Conservation (phyloP, 2,113 vertebrate species). For the Hymenochirus boettgeri region DNA sequence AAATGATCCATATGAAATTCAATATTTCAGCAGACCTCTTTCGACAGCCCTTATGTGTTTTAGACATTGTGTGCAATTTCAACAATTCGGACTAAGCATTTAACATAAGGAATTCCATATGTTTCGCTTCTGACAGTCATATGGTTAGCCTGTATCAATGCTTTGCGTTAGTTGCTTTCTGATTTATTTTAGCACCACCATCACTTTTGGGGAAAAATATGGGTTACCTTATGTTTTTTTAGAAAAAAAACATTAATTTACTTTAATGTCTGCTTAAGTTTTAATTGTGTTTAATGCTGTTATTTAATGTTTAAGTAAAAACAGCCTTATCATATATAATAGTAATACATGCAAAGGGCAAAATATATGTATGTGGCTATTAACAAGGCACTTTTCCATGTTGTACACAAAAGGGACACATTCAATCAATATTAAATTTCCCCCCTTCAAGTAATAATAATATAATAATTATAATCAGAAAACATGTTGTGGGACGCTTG, state of each 20-base stretch:
- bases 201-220: conserved; percentile 43
- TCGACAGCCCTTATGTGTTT: neutral
- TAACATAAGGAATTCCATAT: conserved; percentile 57
- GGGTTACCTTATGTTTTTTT: conserved; percentile 30
- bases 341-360: no score
- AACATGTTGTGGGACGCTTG: no score
- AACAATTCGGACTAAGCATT: conserved; percentile 46
- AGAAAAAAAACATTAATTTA: conserved; percentile 25
- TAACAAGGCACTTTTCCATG: no score
- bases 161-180: conserved; percentile 45
- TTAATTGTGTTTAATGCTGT: conserved; percentile 16
- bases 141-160: conserved; percentile 47
- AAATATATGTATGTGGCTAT: no score
- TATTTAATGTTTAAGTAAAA: conserved; percentile 6
- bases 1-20: neutral
- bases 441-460: no score
- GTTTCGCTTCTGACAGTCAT: conserved; percentile 54
- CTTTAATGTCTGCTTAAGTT: neutral
- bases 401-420: no score
- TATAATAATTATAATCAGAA: no score
- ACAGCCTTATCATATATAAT: no score
- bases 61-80: conserved; percentile 26
- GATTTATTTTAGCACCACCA: conserved; percentile 48
- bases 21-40: no score
- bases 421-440: no score